phyloP scores from a whole-genome alignment of 1,140 invertebrate genomes.

The Copidosoma floridanum region DNA sequence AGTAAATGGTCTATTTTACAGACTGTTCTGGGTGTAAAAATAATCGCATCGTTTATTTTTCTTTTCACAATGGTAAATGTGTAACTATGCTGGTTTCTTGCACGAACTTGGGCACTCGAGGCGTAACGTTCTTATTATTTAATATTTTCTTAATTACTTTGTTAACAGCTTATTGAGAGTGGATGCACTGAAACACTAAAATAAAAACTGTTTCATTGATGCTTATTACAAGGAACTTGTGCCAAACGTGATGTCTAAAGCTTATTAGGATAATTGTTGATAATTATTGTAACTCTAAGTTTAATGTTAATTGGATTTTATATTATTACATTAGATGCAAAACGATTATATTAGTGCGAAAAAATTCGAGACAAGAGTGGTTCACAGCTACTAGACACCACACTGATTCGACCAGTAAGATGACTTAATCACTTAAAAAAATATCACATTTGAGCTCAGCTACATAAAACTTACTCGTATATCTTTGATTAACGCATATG shows the following conservation, averaged over 20 bases:
- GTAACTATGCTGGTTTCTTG: background rate
- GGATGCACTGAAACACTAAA: too few relatives aligned
- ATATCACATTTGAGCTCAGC: slow-evolving; percentile 10
- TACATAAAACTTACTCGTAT: background rate
- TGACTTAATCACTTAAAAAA: slow-evolving; percentile 13
- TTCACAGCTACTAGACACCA: background rate
- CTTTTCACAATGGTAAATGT: too few relatives aligned
- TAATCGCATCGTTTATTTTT: too few relatives aligned
- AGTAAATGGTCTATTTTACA: too few relatives aligned
- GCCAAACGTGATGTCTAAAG: background rate
- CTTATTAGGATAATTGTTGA: background rate
- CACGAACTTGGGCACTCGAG: slow-evolving; percentile 12
- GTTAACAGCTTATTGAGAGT: too few relatives aligned
- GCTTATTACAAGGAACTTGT: background rate
- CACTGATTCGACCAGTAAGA: slow-evolving; percentile 5
- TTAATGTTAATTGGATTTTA: background rate
- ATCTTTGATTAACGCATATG: background rate
- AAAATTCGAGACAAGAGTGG: background rate
- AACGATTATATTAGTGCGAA: too few relatives aligned
- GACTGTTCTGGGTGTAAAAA: too few relatives aligned
- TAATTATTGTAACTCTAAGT: background rate
- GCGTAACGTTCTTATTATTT: background rate
- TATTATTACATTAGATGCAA: too few relatives aligned
- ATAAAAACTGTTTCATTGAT: background rate
- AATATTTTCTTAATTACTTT: too few relatives aligned